Evolutionary conservation across 2,797 vertebrate genomes (phyloP), one percentile per base, ranked within the genome.

Genomic region (Calcarius lapponicus): DNA sequence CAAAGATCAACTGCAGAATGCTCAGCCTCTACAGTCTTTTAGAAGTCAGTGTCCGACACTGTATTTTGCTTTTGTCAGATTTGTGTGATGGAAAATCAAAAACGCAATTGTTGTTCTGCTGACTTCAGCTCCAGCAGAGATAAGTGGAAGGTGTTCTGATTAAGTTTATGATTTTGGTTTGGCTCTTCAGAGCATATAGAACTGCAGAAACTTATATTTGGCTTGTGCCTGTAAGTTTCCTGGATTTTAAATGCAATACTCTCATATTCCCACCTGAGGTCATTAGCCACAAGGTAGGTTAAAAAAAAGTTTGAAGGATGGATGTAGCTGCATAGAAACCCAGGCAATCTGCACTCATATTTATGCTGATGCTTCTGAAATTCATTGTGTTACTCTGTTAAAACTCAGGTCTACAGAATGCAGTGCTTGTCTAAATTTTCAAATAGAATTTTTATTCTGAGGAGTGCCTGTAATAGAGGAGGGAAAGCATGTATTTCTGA

Each of bases 211-310:
- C 58, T 69, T 85, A 73, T 81, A 65, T 76, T 96, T 80, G 67
- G 73, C 88, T 96, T 97, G 80, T 93, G 94, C 79, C 62, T 96
- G 26, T 69, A 89, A 93, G 53, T 74, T 80, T 61, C 74, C 54
- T 66, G 51, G 51, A 93, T 97, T 97, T 90, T 72, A 91, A 97
- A 96, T 80, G 82, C 88, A 82, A 86, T 58, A 72, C 94, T 93
- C 93, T 90, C 78, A 54, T 96, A 97, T 97, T 97, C 97, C 98
- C 98, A 97, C 96, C 97, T 97, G 98, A 97, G 98, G 98, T 97
- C 97, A 97, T 98, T 98, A 97, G 97, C 96, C 92, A 94, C 96
- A 66, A 97, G 95, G 88, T 75, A 97, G 97, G 98, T 97, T 98
- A 96, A 97, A 97, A 95, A 95, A 94, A 97, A 96, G 69, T 96